Evolutionary conservation across 2,888 invertebrate species (phyloP).

Genomic region (Ophraella communa): DNA sequence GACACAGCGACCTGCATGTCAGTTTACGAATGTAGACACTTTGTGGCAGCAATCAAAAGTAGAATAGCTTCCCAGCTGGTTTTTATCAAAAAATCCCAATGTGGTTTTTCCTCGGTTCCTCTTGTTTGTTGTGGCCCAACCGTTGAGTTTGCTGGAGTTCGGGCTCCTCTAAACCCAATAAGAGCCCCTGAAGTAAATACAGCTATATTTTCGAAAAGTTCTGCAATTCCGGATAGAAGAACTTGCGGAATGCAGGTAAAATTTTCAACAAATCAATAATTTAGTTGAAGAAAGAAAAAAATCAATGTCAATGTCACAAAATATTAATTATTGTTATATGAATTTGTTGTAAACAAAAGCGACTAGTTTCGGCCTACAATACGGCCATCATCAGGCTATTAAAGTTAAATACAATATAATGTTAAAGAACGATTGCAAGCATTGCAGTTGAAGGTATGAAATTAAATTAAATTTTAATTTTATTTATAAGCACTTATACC

Average conservation of each 20-base stretch:
- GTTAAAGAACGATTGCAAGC: too few species aligned
- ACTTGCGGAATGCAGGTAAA: slow-evolving; percentile 51
- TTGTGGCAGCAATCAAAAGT: slow-evolving; percentile 55
- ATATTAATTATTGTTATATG: too few species aligned
- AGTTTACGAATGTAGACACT: slow-evolving; percentile 59
- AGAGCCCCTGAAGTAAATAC: not conserved
- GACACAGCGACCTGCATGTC: slow-evolving; percentile 59
- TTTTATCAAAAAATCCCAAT: slow-evolving; percentile 63
- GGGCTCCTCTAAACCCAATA: not conserved
- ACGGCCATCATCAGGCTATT: too few species aligned
- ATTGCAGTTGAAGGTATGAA: too few species aligned
- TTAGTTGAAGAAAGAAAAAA: too few species aligned
- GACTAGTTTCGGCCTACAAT: too few species aligned
- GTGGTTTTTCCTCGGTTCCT: slow-evolving; percentile 59
- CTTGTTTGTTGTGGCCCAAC: slow-evolving; percentile 14
- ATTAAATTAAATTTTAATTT: too few species aligned
- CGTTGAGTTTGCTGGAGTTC: not conserved
- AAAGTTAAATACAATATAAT: too few species aligned
- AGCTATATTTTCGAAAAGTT: slow-evolving; percentile 12
- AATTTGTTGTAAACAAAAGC: too few species aligned
- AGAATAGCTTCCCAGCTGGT: slow-evolving; percentile 43
- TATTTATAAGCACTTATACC: too few species aligned
- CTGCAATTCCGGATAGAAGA: slow-evolving; percentile 42
- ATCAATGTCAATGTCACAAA: too few species aligned
- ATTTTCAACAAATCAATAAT: too few species aligned